Evolutionary conservation across 2,797 vertebrate species (phyloP).

Genomic region (Brotula barbata): DNA sequence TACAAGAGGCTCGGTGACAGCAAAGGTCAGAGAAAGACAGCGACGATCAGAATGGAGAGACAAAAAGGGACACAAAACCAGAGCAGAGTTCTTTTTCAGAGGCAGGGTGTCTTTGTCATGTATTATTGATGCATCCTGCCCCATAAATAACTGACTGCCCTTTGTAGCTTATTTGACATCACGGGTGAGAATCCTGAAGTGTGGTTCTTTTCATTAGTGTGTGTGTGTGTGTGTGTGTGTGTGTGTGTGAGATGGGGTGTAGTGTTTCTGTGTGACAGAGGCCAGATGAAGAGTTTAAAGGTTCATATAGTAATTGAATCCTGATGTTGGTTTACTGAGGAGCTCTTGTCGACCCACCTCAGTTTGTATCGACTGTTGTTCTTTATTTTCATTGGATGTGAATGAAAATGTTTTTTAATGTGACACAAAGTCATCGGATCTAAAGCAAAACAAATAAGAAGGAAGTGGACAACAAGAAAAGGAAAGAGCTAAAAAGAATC

Average conservation of each 20-base stretch:
- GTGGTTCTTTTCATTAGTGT: neutral
- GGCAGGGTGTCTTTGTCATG: conserved; percentile 22
- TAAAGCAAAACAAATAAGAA: too few species aligned
- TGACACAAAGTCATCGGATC: too few species aligned
- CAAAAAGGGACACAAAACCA: neutral
- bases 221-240: conserved; percentile 12
- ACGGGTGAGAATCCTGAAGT: conserved; percentile 8
- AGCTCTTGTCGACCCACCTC: too few species aligned
- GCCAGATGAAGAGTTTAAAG: too few species aligned
- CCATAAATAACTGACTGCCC: conserved; percentile 25
- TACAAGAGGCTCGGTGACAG: conserved; percentile 9
- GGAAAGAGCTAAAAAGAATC: too few species aligned
- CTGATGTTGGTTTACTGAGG: too few species aligned
- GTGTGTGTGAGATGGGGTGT: neutral
- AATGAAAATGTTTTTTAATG: too few species aligned
- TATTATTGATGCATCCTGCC: conserved; percentile 28
- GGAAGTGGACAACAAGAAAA: too few species aligned
- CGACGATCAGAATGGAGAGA: neutral
- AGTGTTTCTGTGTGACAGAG: neutral
- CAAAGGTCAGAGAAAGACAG: conserved; percentile 29
- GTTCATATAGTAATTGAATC: too few species aligned
- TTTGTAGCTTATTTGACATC: conserved; percentile 25
- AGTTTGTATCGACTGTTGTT: too few species aligned
- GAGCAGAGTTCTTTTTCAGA: conserved; percentile 8
- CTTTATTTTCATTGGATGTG: too few species aligned